A percentile compares a stretch with the other conserved stretches of the same genome.
Evolutionary conservation across 1,140 invertebrate species (phyloP).

Genomic region (Plectrocnemia conspersa): DNA sequence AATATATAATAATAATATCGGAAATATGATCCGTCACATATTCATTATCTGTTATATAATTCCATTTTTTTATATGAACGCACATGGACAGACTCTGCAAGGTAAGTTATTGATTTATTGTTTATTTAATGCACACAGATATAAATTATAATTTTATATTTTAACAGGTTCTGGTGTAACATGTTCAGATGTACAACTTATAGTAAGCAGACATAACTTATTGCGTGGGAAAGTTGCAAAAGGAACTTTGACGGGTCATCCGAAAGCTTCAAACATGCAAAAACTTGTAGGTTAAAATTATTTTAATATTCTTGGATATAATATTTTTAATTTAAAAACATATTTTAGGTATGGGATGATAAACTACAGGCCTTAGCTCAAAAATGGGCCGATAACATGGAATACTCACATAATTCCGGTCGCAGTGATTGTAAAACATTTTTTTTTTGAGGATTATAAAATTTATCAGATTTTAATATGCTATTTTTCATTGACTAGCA

Average conservation of each 20-base stretch:
- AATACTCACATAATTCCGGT: slow-evolving; percentile 19
- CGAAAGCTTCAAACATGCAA: slow-evolving; percentile 29
- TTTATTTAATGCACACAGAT: too few species aligned
- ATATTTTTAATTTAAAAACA: neutral
- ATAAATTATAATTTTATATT: slow-evolving; percentile 8
- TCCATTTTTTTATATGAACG: too few species aligned
- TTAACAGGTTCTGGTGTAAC: slow-evolving; percentile 9
- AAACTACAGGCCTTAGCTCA: slow-evolving; percentile 19
- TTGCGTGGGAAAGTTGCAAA: slow-evolving; percentile 19
- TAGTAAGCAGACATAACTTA: slow-evolving; percentile 23
- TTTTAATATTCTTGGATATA: neutral
- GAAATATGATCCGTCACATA: too few species aligned
- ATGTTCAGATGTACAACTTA: slow-evolving; percentile 19
- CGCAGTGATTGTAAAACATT: slow-evolving; percentile 21
- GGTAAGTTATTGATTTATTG: too few species aligned
- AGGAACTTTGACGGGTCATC: slow-evolving; percentile 19
- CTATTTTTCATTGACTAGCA: slow-evolving; percentile 12
- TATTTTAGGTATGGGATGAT: slow-evolving; percentile 31
- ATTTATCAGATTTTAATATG: neutral
- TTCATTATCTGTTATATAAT: too few species aligned
- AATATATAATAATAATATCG: too few species aligned
- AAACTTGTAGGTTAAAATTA: slow-evolving; percentile 20
- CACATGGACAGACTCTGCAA: too few species aligned
- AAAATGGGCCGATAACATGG: slow-evolving; percentile 28
- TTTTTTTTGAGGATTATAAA: slow-evolving; percentile 2